A percentile compares a stretch with the other conserved stretches of the same genome.
These are phyloP conservation scores for Hypomecis atomaria DNA, from an alignment of 2,888 invertebrate species.

Conservation along the genomic window DNA sequence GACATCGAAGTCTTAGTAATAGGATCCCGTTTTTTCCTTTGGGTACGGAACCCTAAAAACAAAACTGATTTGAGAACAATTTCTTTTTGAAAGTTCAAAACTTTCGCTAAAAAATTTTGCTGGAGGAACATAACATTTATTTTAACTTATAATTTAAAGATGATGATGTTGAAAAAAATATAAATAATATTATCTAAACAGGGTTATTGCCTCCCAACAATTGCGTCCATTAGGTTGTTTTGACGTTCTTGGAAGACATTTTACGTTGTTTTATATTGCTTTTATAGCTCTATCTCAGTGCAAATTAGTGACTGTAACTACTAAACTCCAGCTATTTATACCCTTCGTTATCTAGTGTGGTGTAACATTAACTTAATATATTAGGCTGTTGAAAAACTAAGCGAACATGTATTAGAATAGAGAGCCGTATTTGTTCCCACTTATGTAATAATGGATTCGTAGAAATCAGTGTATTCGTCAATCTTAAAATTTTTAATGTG, in stretches of 20 bases:
- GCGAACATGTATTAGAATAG: background rate
- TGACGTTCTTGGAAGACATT: conserved; percentile 48
- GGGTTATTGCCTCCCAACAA: background rate
- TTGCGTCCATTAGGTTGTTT: conserved; percentile 53
- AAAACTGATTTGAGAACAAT: too few species aligned
- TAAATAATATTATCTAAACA: background rate
- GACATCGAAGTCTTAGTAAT: too few species aligned
- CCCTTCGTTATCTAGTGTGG: conserved; percentile 44
- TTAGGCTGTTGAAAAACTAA: conserved; percentile 22
- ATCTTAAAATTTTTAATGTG: background rate
- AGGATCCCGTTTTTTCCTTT: too few species aligned
- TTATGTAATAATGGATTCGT: conserved; percentile 7
- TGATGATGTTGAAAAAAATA: too few species aligned
- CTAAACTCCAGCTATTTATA: conserved; percentile 50
- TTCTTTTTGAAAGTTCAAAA: too few species aligned
- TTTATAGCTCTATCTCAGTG: conserved; percentile 56
- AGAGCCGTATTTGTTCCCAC: conserved; percentile 7
- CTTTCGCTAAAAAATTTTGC: too few species aligned
- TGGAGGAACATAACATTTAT: too few species aligned
- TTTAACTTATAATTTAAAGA: too few species aligned
- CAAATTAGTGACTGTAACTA: conserved; percentile 60
- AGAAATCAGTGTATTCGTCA: background rate
- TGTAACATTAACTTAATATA: conserved; percentile 49
- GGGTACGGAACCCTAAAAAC: too few species aligned
- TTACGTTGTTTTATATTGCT: conserved; percentile 45